Conservation (phyloP, 2,113 vertebrate species). For the Ptyas mucosa region DNA sequence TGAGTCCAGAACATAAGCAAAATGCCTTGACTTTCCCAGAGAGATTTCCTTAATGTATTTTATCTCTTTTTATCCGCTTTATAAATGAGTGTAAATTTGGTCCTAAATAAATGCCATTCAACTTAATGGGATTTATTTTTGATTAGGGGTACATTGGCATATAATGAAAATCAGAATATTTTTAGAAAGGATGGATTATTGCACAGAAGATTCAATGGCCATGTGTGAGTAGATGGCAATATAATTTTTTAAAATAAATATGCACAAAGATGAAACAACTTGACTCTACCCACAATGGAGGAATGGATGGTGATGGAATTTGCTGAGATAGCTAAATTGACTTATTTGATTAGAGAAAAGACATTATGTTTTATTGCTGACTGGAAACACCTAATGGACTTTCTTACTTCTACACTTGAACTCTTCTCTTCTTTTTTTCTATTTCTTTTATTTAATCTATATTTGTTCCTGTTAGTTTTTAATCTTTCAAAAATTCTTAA, state of each 20-base stretch:
- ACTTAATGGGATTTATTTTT: background rate
- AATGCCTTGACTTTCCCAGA: background rate
- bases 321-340: background rate
- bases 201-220: background rate
- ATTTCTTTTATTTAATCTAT: background rate
- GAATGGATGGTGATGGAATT: background rate
- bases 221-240: too few species aligned
- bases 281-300: background rate
- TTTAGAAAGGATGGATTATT: background rate
- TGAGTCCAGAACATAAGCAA: constrained; percentile 46
- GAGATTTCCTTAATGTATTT: background rate
- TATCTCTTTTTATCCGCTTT: background rate
- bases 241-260: background rate
- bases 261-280: background rate
- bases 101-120: background rate
- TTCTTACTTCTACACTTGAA: background rate
- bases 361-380: background rate
- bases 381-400: background rate
- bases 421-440: background rate
- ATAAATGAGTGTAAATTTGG: background rate
- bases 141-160: background rate
- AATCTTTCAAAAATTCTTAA: background rate
- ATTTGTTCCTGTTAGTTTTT: background rate
- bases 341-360: background rate
- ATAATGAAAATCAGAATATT: background rate